Percentiles rank a stretch among this genome's conserved stretches.
phyloP scores from a whole-genome alignment of 2,888 invertebrate genomes.

The Timandra comae region DNA sequence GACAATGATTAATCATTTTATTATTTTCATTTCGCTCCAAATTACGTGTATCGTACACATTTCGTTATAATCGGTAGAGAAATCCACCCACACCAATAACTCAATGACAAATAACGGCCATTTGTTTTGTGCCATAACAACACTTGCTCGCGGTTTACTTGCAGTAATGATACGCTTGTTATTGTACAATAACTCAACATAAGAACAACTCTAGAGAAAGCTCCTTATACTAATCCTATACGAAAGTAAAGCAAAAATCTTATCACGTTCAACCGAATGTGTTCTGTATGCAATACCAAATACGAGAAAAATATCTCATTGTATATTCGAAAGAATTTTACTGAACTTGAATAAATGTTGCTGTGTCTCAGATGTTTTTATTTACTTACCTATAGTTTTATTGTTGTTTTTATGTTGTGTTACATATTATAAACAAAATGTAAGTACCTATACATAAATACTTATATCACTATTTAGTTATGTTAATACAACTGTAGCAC shows the following conservation, averaged over 20 bases:
- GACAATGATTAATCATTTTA: neutral
- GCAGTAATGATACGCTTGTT: slow-evolving; percentile 29
- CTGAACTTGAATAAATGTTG: no score
- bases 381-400: no score
- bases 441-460: no score
- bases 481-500: no score
- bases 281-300: neutral
- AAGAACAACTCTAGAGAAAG: slow-evolving; percentile 14
- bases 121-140: slow-evolving; percentile 40
- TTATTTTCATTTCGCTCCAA: neutral
- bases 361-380: no score
- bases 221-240: slow-evolving; percentile 5
- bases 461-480: no score
- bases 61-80: slow-evolving; percentile 20
- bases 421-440: no score
- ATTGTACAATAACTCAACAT: slow-evolving; percentile 16
- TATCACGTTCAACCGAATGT: neutral
- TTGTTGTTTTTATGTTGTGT: no score
- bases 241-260: slow-evolving; percentile 4
- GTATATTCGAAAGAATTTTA: slow-evolving; percentile 1
- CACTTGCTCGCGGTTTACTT: slow-evolving; percentile 22
- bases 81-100: slow-evolving; percentile 36
- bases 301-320: neutral
- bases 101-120: slow-evolving; percentile 44
- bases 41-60: slow-evolving; percentile 18